These are phyloP conservation scores for Gastracanthus pulcherrimus DNA, from an alignment of 2,888 invertebrate species.

Conservation along the genomic window DNA sequence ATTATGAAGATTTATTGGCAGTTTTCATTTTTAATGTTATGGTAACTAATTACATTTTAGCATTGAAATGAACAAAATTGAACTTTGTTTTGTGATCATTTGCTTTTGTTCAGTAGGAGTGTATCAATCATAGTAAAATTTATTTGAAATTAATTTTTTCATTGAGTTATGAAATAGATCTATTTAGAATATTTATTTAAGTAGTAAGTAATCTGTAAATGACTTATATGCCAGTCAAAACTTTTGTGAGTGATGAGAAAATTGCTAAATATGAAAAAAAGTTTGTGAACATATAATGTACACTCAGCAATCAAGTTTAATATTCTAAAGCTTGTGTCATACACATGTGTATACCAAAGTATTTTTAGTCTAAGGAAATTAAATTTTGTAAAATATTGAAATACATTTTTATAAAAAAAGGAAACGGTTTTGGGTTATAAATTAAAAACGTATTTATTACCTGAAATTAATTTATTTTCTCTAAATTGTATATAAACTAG, in stretches of 20 bases:
- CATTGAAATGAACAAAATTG: no score
- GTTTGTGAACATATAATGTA: background rate
- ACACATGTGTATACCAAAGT: slow-evolving; percentile 43
- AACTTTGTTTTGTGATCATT: no score
- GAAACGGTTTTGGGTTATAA: background rate
- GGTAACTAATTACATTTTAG: no score
- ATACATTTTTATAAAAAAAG: slow-evolving; percentile 47
- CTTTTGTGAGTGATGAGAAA: background rate
- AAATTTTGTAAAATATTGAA: slow-evolving; percentile 50
- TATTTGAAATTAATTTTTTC: no score
- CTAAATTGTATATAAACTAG: slow-evolving; percentile 27
- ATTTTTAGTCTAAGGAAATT: slow-evolving; percentile 35
- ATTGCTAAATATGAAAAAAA: background rate
- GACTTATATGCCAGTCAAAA: background rate
- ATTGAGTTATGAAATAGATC: background rate
- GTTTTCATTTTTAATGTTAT: no score
- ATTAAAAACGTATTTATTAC: slow-evolving; percentile 15
- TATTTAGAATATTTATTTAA: background rate
- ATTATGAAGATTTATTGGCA: no score
- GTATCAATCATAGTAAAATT: no score
- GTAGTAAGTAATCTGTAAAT: background rate
- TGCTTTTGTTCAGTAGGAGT: no score
- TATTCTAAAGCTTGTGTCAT: slow-evolving; percentile 22
- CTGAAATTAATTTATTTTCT: slow-evolving; percentile 17
- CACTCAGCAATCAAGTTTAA: background rate